Conservation (phyloP, 2,113 vertebrate genomes). For the Megaleporinus macrocephalus region DNA sequence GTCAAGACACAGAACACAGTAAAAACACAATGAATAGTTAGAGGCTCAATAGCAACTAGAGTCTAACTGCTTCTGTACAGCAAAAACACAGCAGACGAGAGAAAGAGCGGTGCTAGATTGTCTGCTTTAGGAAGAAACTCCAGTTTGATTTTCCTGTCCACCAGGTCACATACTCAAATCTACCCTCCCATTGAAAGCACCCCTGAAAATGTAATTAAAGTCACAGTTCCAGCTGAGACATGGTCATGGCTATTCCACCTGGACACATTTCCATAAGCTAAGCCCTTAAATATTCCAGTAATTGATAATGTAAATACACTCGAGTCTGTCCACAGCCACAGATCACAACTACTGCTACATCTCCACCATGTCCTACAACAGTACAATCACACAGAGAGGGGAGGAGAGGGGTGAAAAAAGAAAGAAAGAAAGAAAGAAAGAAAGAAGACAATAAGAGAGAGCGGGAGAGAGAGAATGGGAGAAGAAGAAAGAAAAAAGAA, state of each 20-base stretch:
- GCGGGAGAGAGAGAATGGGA: too few species aligned
- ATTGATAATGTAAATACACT: constrained; percentile 72
- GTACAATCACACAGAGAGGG: not conserved
- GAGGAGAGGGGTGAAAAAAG: not conserved
- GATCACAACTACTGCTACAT: constrained; percentile 34
- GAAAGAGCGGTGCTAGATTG: too few species aligned
- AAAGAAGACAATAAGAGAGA: not conserved
- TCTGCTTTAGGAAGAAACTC: not conserved
- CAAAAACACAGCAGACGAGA: too few species aligned
- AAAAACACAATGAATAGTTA: too few species aligned
- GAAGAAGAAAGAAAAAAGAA: too few species aligned
- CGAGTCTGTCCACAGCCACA: constrained; percentile 41
- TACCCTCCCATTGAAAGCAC: constrained; percentile 24
- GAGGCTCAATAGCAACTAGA: too few species aligned
- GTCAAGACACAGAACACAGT: too few species aligned
- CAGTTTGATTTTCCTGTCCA: too few species aligned
- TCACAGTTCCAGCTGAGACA: constrained; percentile 56
- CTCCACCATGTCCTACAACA: constrained; percentile 1
- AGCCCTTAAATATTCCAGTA: constrained; percentile 69
- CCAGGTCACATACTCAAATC: not conserved
- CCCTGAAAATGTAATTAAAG: constrained; percentile 68
- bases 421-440: not conserved
- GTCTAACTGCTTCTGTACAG: too few species aligned
- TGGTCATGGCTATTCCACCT: constrained; percentile 58
- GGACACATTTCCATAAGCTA: constrained; percentile 59